Evolutionary conservation across 2,888 invertebrate genomes (phyloP).

Genomic region (Cremastinae sp.): DNA sequence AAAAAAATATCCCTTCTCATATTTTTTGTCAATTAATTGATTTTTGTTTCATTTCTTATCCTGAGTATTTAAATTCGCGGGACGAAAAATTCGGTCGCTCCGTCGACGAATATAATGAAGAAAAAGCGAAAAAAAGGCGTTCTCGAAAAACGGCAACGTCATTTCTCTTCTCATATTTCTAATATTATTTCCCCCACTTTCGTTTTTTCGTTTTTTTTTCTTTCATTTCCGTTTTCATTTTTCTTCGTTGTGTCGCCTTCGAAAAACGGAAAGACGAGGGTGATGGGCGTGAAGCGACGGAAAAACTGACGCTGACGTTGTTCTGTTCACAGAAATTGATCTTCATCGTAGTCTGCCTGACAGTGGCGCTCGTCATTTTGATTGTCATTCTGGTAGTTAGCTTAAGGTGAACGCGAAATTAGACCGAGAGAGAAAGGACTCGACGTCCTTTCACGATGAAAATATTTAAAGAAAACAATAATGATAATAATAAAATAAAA

Average conservation of each 20-base stretch:
- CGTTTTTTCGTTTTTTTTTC: conserved; percentile 19
- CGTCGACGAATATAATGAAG: conserved; percentile 5
- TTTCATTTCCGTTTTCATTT: conserved; percentile 25
- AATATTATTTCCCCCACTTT: conserved; percentile 39
- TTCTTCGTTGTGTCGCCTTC: not conserved
- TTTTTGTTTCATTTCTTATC: too few relatives aligned
- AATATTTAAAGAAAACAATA: conserved; percentile 17
- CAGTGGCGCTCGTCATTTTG: conserved; percentile 89
- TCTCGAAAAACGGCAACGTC: conserved; percentile 57
- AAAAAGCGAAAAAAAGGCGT: conserved; percentile 31
- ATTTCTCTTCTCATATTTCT: conserved; percentile 15
- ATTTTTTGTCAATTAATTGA: too few relatives aligned
- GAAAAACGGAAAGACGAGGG: conserved; percentile 38
- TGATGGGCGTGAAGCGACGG: not conserved
- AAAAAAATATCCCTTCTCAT: not conserved
- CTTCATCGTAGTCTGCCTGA: conserved; percentile 92
- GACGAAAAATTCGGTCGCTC: too few relatives aligned
- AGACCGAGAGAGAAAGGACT: conserved; percentile 40
- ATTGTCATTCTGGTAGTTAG: conserved; percentile 85
- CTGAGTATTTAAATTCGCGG: too few relatives aligned
- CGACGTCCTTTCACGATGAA: conserved; percentile 10
- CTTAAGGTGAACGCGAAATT: conserved; percentile 70
- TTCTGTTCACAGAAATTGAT: conserved; percentile 91
- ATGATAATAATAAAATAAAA: conserved; percentile 6
- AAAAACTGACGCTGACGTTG: conserved; percentile 67